Percentiles rank a stretch among this genome's conserved stretches.
Conservation (phyloP, 2,113 vertebrate genomes). For the Plecotus auritus region DNA sequence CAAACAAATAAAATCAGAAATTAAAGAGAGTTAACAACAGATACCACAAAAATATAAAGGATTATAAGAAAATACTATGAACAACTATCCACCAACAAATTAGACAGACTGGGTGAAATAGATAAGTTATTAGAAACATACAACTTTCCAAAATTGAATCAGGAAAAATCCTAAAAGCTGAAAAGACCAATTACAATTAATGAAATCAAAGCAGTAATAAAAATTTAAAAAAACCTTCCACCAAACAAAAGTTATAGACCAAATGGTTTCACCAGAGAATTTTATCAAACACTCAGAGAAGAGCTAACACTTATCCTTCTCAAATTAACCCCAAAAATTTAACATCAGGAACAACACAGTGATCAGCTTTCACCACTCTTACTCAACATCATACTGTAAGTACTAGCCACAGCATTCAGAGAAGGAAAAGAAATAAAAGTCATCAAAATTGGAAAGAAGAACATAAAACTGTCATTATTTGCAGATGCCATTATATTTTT, state of each 20-base stretch:
- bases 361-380: neutral
- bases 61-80: neutral
- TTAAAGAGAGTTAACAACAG: neutral
- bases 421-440: neutral
- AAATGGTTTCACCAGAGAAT: neutral
- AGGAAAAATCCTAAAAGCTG: neutral
- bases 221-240: neutral
- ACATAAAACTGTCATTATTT: neutral
- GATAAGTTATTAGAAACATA: neutral
- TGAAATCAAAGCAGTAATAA: neutral
- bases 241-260: neutral
- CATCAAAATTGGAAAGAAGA: neutral
- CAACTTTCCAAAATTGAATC: neutral
- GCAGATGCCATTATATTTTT: neutral
- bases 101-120: neutral
- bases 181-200: neutral
- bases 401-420: neutral
- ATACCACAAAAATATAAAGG: neutral
- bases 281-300: neutral
- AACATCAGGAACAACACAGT: neutral
- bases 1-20: neutral
- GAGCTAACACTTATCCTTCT: neutral
- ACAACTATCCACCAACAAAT: neutral
- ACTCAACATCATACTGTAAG: neutral
- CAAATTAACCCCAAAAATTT: neutral